phyloP scores from a whole-genome alignment of 2,888 invertebrate species.

The Microctonus hyperodae region DNA sequence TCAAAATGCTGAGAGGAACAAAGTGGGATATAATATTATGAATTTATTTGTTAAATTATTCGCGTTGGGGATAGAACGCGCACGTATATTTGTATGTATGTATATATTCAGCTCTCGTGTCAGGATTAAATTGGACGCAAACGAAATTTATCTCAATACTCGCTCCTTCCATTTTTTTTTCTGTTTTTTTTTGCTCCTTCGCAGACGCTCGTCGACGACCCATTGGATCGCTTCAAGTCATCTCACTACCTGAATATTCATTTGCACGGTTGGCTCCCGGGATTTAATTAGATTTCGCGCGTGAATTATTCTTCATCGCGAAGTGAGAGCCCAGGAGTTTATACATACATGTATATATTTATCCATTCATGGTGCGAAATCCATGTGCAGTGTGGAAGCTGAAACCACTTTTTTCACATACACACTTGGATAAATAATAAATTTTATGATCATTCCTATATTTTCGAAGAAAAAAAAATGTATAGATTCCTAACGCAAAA shows the following conservation, averaged over 20 bases:
- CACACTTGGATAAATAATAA: too few relatives aligned
- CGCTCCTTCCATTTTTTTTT: slow-evolving; percentile 19
- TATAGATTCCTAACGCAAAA: too few relatives aligned
- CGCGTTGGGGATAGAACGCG: slow-evolving; percentile 1
- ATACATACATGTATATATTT: background rate
- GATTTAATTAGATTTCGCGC: slow-evolving; percentile 30
- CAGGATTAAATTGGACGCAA: slow-evolving; percentile 39
- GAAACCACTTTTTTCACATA: background rate
- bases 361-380: background rate
- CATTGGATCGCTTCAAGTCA: slow-evolving; percentile 25
- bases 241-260: slow-evolving; percentile 34
- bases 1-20: slow-evolving; percentile 21
- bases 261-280: slow-evolving; percentile 35
- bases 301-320: slow-evolving; percentile 30
- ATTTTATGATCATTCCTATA: too few relatives aligned
- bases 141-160: slow-evolving; percentile 39
- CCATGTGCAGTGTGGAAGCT: background rate
- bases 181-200: slow-evolving; percentile 18
- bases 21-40: slow-evolving; percentile 38
- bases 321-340: slow-evolving; percentile 10
- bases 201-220: slow-evolving; percentile 10
- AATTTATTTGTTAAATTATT: slow-evolving; percentile 44
- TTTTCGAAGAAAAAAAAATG: too few relatives aligned
- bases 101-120: slow-evolving; percentile 21
- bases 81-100: background rate